Percentiles rank a stretch among this genome's conserved stretches.
Evolutionary conservation across 2,113 vertebrate species (phyloP).

Genomic region (Pterocles gutturalis): DNA sequence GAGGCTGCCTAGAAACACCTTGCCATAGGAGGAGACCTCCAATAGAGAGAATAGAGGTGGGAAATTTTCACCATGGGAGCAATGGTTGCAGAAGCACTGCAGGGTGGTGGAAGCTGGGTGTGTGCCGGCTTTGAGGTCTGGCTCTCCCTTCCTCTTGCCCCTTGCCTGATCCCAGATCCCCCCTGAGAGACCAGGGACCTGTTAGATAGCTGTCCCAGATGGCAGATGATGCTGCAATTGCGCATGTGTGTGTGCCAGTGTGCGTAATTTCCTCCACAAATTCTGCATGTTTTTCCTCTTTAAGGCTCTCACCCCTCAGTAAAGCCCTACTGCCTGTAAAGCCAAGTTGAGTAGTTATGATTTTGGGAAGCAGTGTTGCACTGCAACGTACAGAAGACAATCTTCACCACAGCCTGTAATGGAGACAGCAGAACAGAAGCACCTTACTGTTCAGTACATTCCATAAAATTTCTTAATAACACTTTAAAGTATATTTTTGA

Average conservation of each 20-base stretch:
- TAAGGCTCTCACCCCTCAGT: neutral
- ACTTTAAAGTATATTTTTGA: neutral
- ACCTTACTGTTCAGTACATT: neutral
- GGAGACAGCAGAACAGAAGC: neutral
- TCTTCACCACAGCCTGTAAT: neutral
- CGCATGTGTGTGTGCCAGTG: accelerated
- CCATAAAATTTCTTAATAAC: neutral
- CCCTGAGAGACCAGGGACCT: neutral
- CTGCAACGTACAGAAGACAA: neutral
- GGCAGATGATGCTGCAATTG: accelerated
- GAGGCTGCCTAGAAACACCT: neutral
- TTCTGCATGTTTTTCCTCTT: neutral
- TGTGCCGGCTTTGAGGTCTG: neutral
- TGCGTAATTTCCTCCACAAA: neutral
- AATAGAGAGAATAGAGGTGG: neutral
- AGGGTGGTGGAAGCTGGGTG: accelerated
- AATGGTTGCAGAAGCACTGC: neutral
- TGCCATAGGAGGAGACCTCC: neutral
- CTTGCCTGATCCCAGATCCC: accelerated
- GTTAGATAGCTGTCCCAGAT: accelerated
- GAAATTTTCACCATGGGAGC: accelerated
- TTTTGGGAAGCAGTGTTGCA: neutral
- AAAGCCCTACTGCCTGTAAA: neutral
- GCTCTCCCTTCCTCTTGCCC: accelerated
- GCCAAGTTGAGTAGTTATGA: no score